Evolutionary conservation across 2,888 invertebrate species (phyloP).

Genomic region (Micropterix aruncella): DNA sequence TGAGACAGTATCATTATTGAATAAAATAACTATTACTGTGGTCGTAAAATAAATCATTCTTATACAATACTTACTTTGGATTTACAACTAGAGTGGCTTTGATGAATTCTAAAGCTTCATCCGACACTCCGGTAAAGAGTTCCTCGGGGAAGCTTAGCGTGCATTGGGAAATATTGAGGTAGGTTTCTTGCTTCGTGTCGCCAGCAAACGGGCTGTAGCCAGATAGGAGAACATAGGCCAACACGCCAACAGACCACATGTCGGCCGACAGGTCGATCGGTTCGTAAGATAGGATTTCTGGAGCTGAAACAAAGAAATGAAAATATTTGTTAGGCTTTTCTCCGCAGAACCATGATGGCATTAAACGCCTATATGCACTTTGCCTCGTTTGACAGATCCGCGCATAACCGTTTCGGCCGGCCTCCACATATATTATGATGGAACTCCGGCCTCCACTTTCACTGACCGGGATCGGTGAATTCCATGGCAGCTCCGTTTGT

Average conservation of each 20-base stretch:
- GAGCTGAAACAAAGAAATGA: constrained; percentile 41
- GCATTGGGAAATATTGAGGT: constrained; percentile 92
- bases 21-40: too few species aligned
- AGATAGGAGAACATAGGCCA: constrained; percentile 86
- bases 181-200: constrained; percentile 93
- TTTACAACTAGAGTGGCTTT: constrained; percentile 79
- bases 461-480: too few species aligned
- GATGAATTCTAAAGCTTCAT: constrained; percentile 83
- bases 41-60: background rate
- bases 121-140: constrained; percentile 79
- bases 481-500: too few species aligned
- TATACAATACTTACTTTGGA: constrained; percentile 59
- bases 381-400: too few species aligned
- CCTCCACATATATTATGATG: too few species aligned
- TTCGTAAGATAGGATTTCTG: constrained; percentile 92
- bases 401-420: too few species aligned
- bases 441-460: too few species aligned
- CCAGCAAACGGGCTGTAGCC: constrained; percentile 95
- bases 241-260: constrained; percentile 94
- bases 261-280: constrained; percentile 87
- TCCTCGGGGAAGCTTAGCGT: constrained; percentile 87
- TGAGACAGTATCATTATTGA: too few species aligned
- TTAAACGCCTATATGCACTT: too few species aligned
- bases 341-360: too few species aligned
- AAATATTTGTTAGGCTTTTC: too few species aligned